A percentile compares a stretch with the other conserved stretches of the same genome.
Evolutionary conservation across 2,888 invertebrate genomes (phyloP).

Genomic region (Euzophera pinguis): DNA sequence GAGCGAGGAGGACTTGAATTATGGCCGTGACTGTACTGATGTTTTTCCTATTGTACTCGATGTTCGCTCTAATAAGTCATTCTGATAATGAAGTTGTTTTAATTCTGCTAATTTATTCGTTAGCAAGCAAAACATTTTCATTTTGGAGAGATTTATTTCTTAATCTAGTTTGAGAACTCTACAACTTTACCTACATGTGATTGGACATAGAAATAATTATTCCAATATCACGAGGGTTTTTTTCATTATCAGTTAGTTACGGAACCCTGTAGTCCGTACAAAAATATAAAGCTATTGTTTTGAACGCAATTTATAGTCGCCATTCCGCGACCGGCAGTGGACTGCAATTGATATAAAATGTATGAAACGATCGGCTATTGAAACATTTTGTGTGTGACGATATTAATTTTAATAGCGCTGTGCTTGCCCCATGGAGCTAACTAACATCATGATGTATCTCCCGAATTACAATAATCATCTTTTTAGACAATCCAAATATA

Average conservation of each 20-base stretch:
- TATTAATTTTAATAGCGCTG: no score
- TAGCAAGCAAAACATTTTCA: background rate
- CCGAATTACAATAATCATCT: no score
- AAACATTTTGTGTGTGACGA: background rate
- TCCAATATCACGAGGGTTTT: no score
- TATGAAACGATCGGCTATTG: background rate
- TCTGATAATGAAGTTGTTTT: background rate
- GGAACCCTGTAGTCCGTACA: background rate
- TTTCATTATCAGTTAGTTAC: no score
- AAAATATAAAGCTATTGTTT: slow-evolving; percentile 7
- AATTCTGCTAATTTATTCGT: background rate
- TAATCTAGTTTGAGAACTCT: no score
- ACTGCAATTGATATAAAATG: slow-evolving; percentile 10
- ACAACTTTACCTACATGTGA: no score
- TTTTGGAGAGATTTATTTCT: background rate
- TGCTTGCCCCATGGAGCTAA: no score
- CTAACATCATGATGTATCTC: no score
- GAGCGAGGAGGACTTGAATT: slow-evolving; percentile 55
- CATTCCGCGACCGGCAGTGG: background rate
- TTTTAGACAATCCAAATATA: no score
- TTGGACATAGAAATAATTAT: no score
- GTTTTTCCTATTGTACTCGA: slow-evolving; percentile 39
- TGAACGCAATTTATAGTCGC: slow-evolving; percentile 1
- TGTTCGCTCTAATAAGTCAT: slow-evolving; percentile 13
- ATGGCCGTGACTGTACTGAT: slow-evolving; percentile 44